Evolutionary conservation across 2,113 vertebrate species (phyloP).

Genomic region (Oriolus oriolus): DNA sequence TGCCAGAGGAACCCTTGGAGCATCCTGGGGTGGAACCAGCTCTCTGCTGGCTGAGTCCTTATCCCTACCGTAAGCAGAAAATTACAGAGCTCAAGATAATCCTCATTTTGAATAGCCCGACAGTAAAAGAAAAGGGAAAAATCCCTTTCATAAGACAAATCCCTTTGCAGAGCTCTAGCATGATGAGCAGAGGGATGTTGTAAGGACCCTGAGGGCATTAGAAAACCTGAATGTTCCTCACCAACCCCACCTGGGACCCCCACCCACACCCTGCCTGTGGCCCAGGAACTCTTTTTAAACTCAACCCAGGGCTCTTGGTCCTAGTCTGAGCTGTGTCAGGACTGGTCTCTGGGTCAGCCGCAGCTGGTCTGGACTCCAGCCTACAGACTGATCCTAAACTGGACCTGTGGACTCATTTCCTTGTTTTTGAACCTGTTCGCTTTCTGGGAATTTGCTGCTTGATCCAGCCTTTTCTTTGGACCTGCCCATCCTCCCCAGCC

Average conservation of each 20-base stretch:
- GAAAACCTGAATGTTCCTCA: neutral
- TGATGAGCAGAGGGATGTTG: accelerated
- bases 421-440: neutral
- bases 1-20: neutral
- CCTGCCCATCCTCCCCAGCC: neutral
- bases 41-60: neutral
- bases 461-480: neutral
- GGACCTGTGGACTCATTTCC: neutral
- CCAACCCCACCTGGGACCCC: neutral
- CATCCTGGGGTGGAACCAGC: neutral
- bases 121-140: neutral
- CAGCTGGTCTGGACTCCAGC: neutral
- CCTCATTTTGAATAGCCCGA: neutral
- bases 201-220: neutral
- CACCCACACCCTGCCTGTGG: accelerated
- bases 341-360: neutral
- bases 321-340: neutral
- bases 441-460: neutral
- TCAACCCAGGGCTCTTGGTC: neutral
- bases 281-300: neutral
- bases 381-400: neutral
- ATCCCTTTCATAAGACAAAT: neutral
- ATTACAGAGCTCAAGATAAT: neutral
- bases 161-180: neutral
- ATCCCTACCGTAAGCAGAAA: neutral